Evolutionary conservation across 1,140 invertebrate genomes (phyloP).

Genomic region (Platyura marginata): DNA sequence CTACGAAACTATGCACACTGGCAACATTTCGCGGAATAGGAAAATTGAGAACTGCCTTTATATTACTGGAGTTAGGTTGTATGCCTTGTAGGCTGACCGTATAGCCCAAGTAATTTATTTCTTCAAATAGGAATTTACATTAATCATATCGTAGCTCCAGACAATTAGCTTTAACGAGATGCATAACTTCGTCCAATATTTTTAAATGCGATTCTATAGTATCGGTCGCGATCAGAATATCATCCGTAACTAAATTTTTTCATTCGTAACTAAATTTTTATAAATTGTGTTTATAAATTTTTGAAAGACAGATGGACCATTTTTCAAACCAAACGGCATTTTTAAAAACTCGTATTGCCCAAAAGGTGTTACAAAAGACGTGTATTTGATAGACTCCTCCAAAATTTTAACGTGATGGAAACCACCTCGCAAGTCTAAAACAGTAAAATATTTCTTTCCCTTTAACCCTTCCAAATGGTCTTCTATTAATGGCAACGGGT

Average conservation of each 20-base stretch:
- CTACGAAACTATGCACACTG: constrained; percentile 10
- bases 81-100: constrained; percentile 10
- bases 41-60: constrained; percentile 9
- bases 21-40: constrained; percentile 7
- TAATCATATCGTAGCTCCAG: constrained; percentile 15
- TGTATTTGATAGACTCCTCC: constrained; percentile 7
- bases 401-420: constrained; percentile 11
- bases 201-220: constrained; percentile 5
- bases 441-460: constrained; percentile 9
- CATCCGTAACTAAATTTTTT: constrained; percentile 11
- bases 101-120: constrained; percentile 11
- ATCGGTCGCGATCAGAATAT: constrained; percentile 10
- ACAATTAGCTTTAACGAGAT: constrained; percentile 13
- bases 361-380: constrained; percentile 9
- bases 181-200: constrained; percentile 10
- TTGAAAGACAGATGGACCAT: constrained; percentile 9
- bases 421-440: constrained; percentile 10
- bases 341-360: no score
- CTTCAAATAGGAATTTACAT: constrained; percentile 7
- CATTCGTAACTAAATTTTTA: constrained; percentile 6
- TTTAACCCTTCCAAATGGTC: constrained; percentile 9
- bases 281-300: constrained; percentile 12
- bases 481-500: constrained; percentile 9
- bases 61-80: constrained; percentile 11
- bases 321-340: constrained; percentile 14